Evolutionary conservation across 2,888 invertebrate genomes (phyloP).

Genomic region (Scaeva pyrastri): DNA sequence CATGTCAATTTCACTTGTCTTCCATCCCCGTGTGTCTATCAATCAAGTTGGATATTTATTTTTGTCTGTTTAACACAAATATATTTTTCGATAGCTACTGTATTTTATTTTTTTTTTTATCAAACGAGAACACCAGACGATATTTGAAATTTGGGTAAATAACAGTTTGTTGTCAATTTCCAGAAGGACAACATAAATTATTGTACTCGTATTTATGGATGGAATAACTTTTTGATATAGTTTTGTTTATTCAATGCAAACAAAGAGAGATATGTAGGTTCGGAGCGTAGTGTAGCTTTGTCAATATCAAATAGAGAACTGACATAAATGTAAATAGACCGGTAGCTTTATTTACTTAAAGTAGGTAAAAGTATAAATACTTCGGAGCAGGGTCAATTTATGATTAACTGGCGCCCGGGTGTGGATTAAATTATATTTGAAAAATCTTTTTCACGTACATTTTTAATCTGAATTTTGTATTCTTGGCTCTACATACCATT

Average conservation of each 20-base stretch:
- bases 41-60: slow-evolving; percentile 43
- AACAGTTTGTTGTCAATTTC: slow-evolving; percentile 60
- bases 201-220: neutral
- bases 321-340: slow-evolving; percentile 21
- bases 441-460: too few relatives aligned
- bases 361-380: slow-evolving; percentile 29
- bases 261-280: slow-evolving; percentile 3
- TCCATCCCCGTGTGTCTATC: slow-evolving; percentile 68
- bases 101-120: too few relatives aligned
- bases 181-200: slow-evolving; percentile 37
- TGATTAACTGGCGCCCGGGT: slow-evolving; percentile 14
- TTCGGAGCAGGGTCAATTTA: slow-evolving; percentile 1
- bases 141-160: slow-evolving; percentile 30
- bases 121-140: neutral
- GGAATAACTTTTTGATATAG: slow-evolving; percentile 31
- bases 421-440: neutral
- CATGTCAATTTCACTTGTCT: slow-evolving; percentile 75
- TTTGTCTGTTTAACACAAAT: neutral
- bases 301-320: neutral
- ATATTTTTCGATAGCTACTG: slow-evolving; percentile 53
- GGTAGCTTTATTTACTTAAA: slow-evolving; percentile 64
- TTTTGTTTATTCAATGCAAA: slow-evolving; percentile 45
- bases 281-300: neutral
- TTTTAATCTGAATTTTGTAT: too few relatives aligned
- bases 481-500: too few relatives aligned